Evolutionary conservation across 2,113 vertebrate species (phyloP).

Genomic region (Chinchilla lanigera): DNA sequence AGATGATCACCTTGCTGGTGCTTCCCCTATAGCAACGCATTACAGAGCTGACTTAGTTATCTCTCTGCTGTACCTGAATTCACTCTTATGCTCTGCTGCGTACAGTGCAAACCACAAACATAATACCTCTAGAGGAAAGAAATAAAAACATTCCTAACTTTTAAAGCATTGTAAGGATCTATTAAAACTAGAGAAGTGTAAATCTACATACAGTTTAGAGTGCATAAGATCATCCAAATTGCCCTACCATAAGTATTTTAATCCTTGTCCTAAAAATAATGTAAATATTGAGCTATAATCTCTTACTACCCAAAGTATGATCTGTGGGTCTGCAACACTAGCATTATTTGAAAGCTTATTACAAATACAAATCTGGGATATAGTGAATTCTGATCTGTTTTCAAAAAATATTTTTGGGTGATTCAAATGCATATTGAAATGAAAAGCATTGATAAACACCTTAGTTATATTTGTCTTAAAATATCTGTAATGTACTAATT

Average conservation of each 20-base stretch:
- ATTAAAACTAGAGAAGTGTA: not conserved
- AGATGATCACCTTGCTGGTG: not conserved
- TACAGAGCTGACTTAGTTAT: not conserved
- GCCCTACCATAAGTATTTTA: not conserved
- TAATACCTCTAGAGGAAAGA: not conserved
- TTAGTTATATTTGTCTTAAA: conserved; percentile 48
- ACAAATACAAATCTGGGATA: not conserved
- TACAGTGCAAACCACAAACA: not conserved
- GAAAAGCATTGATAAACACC: conserved; percentile 1
- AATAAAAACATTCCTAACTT: not conserved
- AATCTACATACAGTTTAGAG: not conserved
- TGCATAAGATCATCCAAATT: not conserved
- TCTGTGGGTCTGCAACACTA: not conserved
- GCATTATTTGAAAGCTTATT: not conserved
- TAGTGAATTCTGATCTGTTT: conserved; percentile 10
- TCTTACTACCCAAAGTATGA: not conserved
- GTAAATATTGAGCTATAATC: not conserved
- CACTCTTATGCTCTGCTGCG: not conserved
- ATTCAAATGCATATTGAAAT: conserved; percentile 33
- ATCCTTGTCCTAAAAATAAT: not conserved
- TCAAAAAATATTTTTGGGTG: conserved; percentile 33
- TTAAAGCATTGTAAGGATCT: not conserved
- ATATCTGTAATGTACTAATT: not conserved
- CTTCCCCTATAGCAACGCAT: not conserved
- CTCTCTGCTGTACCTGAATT: not conserved